Base-by-base conservation (phyloP, 2,113 vertebrate genomes). In the Scomber scombrus region DNA sequence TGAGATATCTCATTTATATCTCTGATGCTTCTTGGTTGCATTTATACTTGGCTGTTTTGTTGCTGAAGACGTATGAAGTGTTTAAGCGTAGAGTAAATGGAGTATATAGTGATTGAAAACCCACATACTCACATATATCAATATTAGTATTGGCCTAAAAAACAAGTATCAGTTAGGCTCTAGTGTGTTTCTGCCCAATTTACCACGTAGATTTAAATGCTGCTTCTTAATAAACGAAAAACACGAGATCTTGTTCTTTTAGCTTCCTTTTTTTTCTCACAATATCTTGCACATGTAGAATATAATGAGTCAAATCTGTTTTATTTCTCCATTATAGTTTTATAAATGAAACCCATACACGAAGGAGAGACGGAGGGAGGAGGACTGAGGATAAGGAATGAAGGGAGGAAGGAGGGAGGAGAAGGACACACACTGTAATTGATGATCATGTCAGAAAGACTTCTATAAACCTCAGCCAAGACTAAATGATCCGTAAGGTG, bases 371-470 rank as follows among this genome's bases (percentile, higher is more conserved):
- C 11, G 29, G 51, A 29, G 34, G 31, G 34, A 43, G 34, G 45
- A 54, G 16, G 9, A 18, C 21, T 15, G 52, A 46, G 15, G n/a
- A 55, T 11, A 49, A 15, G 47, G 63, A 51, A 2, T 1, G 21
- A 66, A 61, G 10, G 34, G 71, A 26, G 40, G 21, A 49, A 47
- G 54, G 16, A 14, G 40, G 52, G 11, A 18, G 26, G 47, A 61
- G 23, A 26, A 26, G 23, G 23, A 26, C 23, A 26, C 2, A 26
- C 23, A 26, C 6, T 60, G 49, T 86, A 85, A 90, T 82, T 88
- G 62, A 90, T 85, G 84, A 86, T 88, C 68, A 73, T 78, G 84
- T 88, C 89, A 90, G 62, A 61, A 70, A 55, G 47, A 68, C 64
- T 47, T 68, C 81, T 80, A 84, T 88, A 86, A 90, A 86, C 74